Percentiles rank a stretch among this genome's conserved stretches.
Conservation (phyloP, 2,113 vertebrate genomes). For the Microcebus lehilahytsara region DNA sequence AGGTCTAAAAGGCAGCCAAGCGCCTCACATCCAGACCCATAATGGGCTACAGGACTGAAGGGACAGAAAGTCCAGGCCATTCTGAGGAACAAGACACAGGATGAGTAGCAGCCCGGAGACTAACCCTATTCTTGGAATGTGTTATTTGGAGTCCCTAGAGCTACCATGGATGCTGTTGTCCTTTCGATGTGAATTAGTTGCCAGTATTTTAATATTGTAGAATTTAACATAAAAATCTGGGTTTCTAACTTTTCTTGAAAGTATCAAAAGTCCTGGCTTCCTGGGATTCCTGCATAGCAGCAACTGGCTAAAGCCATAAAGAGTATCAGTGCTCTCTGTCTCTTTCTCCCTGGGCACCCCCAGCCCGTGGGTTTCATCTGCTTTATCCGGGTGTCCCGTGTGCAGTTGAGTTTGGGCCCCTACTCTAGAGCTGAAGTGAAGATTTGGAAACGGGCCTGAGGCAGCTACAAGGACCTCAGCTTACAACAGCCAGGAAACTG, state of each 20-base stretch:
- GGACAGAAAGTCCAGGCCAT: rapidly evolving
- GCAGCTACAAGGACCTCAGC: background rate
- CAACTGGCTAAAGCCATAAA: background rate
- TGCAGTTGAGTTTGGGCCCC: background rate
- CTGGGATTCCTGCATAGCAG: background rate
- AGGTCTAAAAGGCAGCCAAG: background rate
- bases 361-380: background rate
- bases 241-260: background rate
- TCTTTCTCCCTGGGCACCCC: background rate
- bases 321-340: rapidly evolving
- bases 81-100: background rate
- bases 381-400: background rate
- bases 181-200: background rate
- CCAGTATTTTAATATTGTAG: background rate
- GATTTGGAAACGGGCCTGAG: background rate
- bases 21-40: rapidly evolving
- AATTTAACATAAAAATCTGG: background rate
- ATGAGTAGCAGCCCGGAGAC: background rate
- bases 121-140: background rate
- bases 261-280: background rate
- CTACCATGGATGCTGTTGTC: background rate
- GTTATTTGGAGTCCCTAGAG: background rate
- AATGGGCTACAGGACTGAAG: background rate
- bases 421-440: background rate
- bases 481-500: background rate